Conservation (phyloP, 1,140 invertebrate genomes). For the Platyura marginata region DNA sequence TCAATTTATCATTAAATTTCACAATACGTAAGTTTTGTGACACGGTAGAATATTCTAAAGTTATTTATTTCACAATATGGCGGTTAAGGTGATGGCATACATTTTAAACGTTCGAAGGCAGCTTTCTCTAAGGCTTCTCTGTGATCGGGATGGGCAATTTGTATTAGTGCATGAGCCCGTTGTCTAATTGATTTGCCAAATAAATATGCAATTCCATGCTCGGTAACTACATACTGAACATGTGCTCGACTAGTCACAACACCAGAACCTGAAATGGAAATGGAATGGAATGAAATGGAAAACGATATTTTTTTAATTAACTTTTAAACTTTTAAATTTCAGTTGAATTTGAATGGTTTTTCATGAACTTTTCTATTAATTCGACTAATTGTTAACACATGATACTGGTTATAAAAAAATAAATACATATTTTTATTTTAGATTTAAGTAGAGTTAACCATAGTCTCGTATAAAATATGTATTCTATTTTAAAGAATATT, state of each 20-base stretch:
- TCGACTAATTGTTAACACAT: background rate
- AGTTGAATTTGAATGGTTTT: no score
- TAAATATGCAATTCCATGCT: constrained; percentile 75
- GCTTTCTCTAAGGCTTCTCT: constrained; percentile 71
- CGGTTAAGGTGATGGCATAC: constrained; percentile 55
- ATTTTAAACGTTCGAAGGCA: constrained; percentile 72
- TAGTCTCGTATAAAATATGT: no score
- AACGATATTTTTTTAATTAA: constrained; percentile 2
- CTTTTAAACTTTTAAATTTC: no score
- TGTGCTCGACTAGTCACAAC: constrained; percentile 86
- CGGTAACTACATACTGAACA: constrained; percentile 85
- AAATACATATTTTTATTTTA: no score
- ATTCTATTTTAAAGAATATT: no score
- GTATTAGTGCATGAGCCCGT: constrained; percentile 73
- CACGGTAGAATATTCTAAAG: no score
- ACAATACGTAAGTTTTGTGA: no score
- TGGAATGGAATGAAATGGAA: no score
- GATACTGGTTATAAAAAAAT: background rate
- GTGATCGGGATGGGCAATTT: constrained; percentile 80
- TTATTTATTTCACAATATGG: no score
- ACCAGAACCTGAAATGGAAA: constrained; percentile 56
- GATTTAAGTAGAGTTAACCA: background rate
- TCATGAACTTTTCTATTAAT: background rate
- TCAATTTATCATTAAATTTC: no score
- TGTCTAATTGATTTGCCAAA: constrained; percentile 82